Conservation (phyloP, 64 coral and sea anemone species). For the Orbicella faveolata region DNA sequence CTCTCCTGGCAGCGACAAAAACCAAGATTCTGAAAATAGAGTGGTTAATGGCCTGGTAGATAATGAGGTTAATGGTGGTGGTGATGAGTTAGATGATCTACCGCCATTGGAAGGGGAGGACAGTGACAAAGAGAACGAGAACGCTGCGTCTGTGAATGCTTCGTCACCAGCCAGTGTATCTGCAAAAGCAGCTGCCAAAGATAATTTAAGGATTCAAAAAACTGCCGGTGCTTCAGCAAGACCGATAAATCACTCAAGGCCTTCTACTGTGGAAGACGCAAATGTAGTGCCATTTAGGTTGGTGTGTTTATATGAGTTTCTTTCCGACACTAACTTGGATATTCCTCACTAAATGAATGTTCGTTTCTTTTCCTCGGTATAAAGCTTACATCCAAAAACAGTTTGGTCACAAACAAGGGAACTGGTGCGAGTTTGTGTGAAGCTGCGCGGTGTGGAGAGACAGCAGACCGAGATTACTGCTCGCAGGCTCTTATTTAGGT, state of each 20-base stretch:
- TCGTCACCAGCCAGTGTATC: background rate
- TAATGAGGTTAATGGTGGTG: constrained; percentile 45
- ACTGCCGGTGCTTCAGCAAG: background rate
- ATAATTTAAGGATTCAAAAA: background rate
- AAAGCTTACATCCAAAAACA: constrained; percentile 70
- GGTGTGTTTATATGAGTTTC: no score
- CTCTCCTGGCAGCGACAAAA: background rate
- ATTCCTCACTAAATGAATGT: background rate
- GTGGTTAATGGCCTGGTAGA: background rate
- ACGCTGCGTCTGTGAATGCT: background rate
- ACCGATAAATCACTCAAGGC: background rate
- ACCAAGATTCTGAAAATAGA: background rate
- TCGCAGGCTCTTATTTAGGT: constrained; percentile 70
- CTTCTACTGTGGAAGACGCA: background rate
- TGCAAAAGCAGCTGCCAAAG: background rate
- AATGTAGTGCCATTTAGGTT: background rate
- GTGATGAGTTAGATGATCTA: constrained; percentile 57
- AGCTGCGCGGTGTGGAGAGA: constrained; percentile 59
- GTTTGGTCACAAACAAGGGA: constrained; percentile 88
- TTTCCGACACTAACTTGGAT: background rate
- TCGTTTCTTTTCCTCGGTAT: background rate
- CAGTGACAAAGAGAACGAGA: constrained; percentile 6
- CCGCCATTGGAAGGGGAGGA: constrained; percentile 79
- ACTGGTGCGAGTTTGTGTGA: constrained; percentile 71
- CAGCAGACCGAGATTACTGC: constrained; percentile 41